Percentiles rank a stretch among this genome's conserved stretches.
phyloP scores from a whole-genome alignment of 2,888 invertebrate genomes.

The Augochlorella aurata region DNA sequence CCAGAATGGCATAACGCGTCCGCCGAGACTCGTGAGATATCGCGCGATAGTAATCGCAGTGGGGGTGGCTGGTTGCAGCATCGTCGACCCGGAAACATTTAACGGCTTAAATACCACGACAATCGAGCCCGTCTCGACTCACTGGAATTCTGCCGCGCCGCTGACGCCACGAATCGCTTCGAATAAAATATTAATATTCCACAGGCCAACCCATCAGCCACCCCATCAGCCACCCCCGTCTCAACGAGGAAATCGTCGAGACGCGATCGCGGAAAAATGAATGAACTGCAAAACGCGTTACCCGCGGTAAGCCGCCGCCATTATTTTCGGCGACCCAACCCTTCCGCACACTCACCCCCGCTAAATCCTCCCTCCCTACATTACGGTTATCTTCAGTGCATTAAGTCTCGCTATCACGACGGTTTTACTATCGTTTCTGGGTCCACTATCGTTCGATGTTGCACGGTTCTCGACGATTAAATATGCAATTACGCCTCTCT shows the following conservation, averaged over 20 bases:
- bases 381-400: constrained; percentile 38
- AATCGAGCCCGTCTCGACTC: background rate
- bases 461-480: too few relatives aligned
- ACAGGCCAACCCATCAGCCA: too few relatives aligned
- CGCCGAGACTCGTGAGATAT: background rate
- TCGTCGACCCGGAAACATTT: constrained; percentile 15
- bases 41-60: background rate
- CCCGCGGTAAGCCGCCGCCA: constrained; percentile 24
- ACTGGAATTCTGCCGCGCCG: background rate
- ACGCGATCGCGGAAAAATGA: constrained; percentile 25
- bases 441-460: too few relatives aligned
- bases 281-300: constrained; percentile 24
- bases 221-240: background rate
- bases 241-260: background rate
- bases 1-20: background rate
- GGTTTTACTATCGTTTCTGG: background rate
- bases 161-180: background rate
- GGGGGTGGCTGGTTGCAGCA: background rate
- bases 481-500: too few relatives aligned
- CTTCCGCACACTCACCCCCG: background rate
- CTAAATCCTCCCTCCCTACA: constrained; percentile 25
- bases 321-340: constrained; percentile 36
- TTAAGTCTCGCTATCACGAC: constrained; percentile 33
- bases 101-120: constrained; percentile 13
- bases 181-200: constrained; percentile 21